These are phyloP conservation scores for Drosophila parthenogenetica DNA, from an alignment of 2,888 invertebrate genomes.

Conservation along the genomic window DNA sequence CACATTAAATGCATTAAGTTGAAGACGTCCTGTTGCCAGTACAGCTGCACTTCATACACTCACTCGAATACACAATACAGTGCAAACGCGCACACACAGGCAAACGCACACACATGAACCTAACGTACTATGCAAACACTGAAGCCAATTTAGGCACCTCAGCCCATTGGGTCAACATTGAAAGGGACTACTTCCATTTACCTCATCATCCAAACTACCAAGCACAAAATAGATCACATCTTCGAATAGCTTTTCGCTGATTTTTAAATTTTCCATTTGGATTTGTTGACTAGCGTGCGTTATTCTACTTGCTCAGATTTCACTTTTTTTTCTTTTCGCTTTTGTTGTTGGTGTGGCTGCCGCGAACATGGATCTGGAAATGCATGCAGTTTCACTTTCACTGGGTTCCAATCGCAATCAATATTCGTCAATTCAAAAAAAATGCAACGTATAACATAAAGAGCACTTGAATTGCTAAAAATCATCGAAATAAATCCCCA, in stretches of 20 bases:
- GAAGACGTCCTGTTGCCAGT: constrained; percentile 25
- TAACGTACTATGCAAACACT: constrained; percentile 46
- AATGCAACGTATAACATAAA: constrained; percentile 44
- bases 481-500: constrained; percentile 47
- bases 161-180: constrained; percentile 12
- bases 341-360: constrained; percentile 70
- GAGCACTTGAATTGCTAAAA: constrained; percentile 41
- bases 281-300: constrained; percentile 36
- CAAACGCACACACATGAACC: constrained; percentile 17
- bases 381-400: constrained; percentile 46
- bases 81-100: constrained; percentile 19
- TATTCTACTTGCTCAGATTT: constrained; percentile 58
- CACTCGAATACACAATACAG: constrained; percentile 12
- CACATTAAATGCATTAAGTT: constrained; percentile 12
- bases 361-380: constrained; percentile 63
- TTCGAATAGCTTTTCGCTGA: constrained; percentile 88
- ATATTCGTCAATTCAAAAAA: constrained; percentile 24
- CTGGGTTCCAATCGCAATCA: constrained; percentile 24
- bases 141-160: constrained; percentile 31
- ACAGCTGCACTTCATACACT: constrained; percentile 40
- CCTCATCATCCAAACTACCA: constrained; percentile 91
- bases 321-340: constrained; percentile 67
- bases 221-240: constrained; percentile 93
- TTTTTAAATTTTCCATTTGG: constrained; percentile 81
- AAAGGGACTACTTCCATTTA: constrained; percentile 75